phyloP scores from a whole-genome alignment of 1,140 invertebrate genomes.

The Hyphantria cunea region DNA sequence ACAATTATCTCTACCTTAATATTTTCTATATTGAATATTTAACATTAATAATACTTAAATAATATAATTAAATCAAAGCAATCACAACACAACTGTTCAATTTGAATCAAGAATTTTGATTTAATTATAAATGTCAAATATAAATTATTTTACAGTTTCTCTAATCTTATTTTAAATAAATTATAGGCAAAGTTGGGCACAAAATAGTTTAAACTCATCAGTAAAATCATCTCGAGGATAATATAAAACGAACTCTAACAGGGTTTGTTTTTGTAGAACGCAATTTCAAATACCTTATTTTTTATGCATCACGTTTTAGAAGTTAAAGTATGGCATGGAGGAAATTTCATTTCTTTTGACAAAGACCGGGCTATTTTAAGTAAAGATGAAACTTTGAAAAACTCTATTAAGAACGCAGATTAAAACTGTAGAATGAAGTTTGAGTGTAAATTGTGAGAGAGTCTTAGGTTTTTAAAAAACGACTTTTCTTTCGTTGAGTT shows the following conservation, averaged over 20 bases:
- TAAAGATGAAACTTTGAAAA: slow-evolving; percentile 24
- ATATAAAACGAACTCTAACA: background rate
- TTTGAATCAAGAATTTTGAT: too few species aligned
- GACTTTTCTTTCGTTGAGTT: slow-evolving; percentile 5
- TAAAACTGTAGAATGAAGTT: slow-evolving; percentile 34
- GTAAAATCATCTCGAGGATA: background rate
- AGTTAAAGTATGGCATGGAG: slow-evolving; percentile 10
- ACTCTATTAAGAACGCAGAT: slow-evolving; percentile 34
- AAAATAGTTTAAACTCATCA: background rate
- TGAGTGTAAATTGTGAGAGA: slow-evolving; percentile 35
- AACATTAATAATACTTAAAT: too few species aligned
- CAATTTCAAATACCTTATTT: background rate
- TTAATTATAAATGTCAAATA: too few species aligned
- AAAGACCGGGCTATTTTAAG: slow-evolving; percentile 7
- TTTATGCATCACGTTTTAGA: background rate
- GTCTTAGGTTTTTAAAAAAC: slow-evolving; percentile 19
- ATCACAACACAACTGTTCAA: too few species aligned
- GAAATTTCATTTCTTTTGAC: slow-evolving; percentile 26
- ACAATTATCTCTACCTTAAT: too few species aligned
- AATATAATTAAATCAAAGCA: too few species aligned
- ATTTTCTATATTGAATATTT: too few species aligned
- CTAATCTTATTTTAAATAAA: too few species aligned
- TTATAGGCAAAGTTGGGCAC: too few species aligned
- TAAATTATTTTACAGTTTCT: too few species aligned
- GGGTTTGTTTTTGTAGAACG: too few species aligned